These are phyloP conservation scores for Caradrina clavipalpis DNA, from an alignment of 2,888 invertebrate species.

Conservation along the genomic window DNA sequence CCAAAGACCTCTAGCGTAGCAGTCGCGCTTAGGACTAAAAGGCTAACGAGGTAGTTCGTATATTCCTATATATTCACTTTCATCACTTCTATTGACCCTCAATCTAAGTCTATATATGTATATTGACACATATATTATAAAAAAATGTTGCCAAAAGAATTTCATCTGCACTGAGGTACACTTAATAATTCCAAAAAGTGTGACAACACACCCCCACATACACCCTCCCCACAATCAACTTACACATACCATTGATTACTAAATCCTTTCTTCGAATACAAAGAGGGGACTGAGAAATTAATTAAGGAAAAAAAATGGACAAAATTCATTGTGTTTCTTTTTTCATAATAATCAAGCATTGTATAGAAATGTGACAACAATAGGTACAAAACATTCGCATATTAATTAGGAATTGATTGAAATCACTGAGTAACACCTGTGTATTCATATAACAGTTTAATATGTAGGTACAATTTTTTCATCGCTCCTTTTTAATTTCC, in stretches of 20 bases:
- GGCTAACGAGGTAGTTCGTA: too few relatives aligned
- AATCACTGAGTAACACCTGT: constrained; percentile 49
- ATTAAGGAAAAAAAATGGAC: constrained; percentile 30
- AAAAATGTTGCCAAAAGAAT: not conserved
- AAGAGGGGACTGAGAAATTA: constrained; percentile 23
- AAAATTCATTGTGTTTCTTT: constrained; percentile 38
- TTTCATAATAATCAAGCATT: constrained; percentile 29
- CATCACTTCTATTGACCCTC: too few relatives aligned
- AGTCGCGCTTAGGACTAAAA: too few relatives aligned
- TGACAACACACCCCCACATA: constrained; percentile 10
- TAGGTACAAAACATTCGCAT: constrained; percentile 43
- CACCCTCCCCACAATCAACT: not conserved
- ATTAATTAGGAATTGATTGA: constrained; percentile 58
- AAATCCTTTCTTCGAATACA: constrained; percentile 24
- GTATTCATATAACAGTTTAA: constrained; percentile 20
- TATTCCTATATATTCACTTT: too few relatives aligned
- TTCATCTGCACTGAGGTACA: not conserved
- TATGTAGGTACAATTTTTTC: constrained; percentile 1
- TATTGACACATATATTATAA: too few relatives aligned
- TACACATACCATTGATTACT: constrained; percentile 2
- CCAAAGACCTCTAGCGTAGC: too few relatives aligned
- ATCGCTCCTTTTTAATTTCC: constrained; percentile 5
- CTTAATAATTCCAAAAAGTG: constrained; percentile 12
- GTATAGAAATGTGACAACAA: constrained; percentile 42
- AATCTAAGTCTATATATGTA: too few relatives aligned